Base-by-base conservation (phyloP, 1,140 invertebrate species). In the Papilio helenus region DNA sequence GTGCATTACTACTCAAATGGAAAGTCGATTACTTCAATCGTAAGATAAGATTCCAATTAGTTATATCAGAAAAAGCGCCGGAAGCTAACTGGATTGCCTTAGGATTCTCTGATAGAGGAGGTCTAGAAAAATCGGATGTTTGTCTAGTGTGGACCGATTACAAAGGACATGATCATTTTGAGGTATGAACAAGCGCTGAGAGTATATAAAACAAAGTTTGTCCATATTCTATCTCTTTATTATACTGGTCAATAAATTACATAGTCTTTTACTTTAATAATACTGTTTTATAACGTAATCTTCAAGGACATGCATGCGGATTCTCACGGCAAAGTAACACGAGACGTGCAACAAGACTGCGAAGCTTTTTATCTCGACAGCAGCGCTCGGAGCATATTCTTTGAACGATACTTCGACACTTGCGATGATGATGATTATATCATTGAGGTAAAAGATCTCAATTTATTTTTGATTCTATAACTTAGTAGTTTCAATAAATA, bases 71-170 rank as follows among this genome's bases (percentile, higher is more conserved):
- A 84, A 97, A 97, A 5, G 96, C 96, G 80, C 96, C 97, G 3
- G 85, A 89, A 2, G 93, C 93, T 80, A 95, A 95, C 26, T 98
- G 98, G 98, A 96, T 99, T 82, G 97, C 97, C 3, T 87, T 99
- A 73, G 99, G 99, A 46, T 99, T 99, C 94, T 99, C 99, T 0
- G 96, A 99, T 88, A 97, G 98, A 83, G 99, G 99, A 5, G 95
- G 97, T 55, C 79, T 96, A 0, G 95, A 95, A 42, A 96, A 96
- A 58, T 97, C 98, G 2, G 99, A 99, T 95, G 96, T 98, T 80
- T 99, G 98, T 85, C 91, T 99, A 14, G 95, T 98, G 46, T 98
- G 97, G 97, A 95, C 95, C 4, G 96, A 97, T 87, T 96, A 96
- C 94, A 96, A 95, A 81, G 95, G 95, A 34, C 93, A 92, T 80